A percentile compares a stretch with the other conserved stretches of the same genome.
Evolutionary conservation across 2,797 vertebrate species (phyloP).

Genomic region (Merluccius polli): DNA sequence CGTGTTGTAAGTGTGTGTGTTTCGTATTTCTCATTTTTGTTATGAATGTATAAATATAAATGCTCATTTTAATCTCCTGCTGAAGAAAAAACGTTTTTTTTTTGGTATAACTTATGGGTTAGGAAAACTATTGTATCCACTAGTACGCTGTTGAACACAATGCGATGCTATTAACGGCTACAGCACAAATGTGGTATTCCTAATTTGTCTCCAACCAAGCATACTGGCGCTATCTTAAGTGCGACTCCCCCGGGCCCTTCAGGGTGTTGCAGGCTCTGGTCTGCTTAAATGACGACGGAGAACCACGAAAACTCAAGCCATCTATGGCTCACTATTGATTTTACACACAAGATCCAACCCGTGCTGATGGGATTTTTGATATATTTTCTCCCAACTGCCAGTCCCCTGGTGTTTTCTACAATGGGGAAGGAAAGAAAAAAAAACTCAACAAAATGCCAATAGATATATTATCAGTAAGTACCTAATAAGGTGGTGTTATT

Average conservation of each 20-base stretch:
- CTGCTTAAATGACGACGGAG: conserved; percentile 99
- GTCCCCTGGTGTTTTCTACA: conserved; percentile 84
- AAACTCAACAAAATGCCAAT: conserved; percentile 99
- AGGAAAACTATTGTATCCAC: background rate
- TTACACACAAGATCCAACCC: conserved; percentile 95
- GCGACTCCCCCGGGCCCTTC: conserved; percentile 76
- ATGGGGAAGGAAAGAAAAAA: conserved; percentile 71
- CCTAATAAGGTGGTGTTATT: conserved; percentile 72
- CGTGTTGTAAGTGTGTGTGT: background rate
- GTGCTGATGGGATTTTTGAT: conserved; percentile 99
- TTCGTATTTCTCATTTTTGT: background rate
- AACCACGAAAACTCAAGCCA: conserved; percentile 99
- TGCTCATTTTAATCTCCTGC: background rate
- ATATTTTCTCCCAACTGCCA: conserved; percentile 93
- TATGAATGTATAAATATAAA: background rate
- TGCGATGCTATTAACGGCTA: conserved; percentile 83
- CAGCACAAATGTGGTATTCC: conserved; percentile 82
- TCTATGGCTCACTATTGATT: conserved; percentile 99
- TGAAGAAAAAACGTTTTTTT: background rate
- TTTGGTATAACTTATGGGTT: background rate
- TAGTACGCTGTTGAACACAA: background rate
- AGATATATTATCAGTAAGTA: conserved; percentile 83
- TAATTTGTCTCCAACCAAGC: conserved; percentile 89
- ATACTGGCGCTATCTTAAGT: conserved; percentile 75
- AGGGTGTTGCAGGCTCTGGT: conserved; percentile 81